A percentile compares a stretch with the other conserved stretches of the same genome.
These are phyloP conservation scores for Chironomus riparius DNA, from an alignment of 2,888 invertebrate genomes.

Conservation along the genomic window DNA sequence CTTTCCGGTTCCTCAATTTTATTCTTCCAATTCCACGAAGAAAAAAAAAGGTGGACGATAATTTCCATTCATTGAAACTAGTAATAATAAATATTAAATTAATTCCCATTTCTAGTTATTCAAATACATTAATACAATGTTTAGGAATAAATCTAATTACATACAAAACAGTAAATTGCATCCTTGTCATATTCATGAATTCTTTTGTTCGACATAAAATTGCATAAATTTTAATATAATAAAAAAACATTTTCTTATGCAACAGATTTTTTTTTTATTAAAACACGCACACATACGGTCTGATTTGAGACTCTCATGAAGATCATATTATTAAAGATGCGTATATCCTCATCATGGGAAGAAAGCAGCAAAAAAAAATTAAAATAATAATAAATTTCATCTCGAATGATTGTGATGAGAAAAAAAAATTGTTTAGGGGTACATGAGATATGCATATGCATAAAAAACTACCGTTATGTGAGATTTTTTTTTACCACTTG, in stretches of 20 bases:
- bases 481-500: neutral
- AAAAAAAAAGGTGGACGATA: too few species aligned
- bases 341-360: neutral
- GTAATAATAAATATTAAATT: too few species aligned
- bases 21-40: too few species aligned
- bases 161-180: neutral
- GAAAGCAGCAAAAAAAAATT: neutral
- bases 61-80: too few species aligned
- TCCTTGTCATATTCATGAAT: neutral
- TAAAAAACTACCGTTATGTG: slow-evolving; percentile 26
- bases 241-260: slow-evolving; percentile 5
- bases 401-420: slow-evolving; percentile 1
- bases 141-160: slow-evolving; percentile 23
- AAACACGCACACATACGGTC: neutral
- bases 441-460: neutral
- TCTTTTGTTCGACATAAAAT: neutral
- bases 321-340: neutral
- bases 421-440: neutral
- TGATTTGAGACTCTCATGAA: too few species aligned
- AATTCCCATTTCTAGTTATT: too few species aligned
- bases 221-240: slow-evolving; percentile 24
- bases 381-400: neutral
- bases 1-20: too few species aligned
- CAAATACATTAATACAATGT: too few species aligned
- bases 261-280: slow-evolving; percentile 14